A percentile compares a stretch with the other conserved stretches of the same genome.
Conservation (phyloP, 2,113 vertebrate genomes). For the Barnardius zonarius region DNA sequence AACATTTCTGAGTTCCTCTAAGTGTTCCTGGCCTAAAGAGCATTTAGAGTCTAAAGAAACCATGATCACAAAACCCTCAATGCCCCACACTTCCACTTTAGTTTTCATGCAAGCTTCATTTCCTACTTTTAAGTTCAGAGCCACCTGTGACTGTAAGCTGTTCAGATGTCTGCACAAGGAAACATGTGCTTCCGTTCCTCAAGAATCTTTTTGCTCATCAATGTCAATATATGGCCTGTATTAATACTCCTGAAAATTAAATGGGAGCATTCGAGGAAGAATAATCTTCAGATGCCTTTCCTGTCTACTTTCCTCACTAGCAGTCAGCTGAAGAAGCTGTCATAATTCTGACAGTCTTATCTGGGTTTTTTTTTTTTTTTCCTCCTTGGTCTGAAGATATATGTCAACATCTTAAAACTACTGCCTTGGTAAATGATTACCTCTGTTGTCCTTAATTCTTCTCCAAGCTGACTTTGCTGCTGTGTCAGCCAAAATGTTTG, state of each 20-base stretch:
- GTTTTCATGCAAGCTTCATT: conserved; percentile 52
- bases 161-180: not conserved
- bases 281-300: not conserved
- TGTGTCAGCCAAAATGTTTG: not conserved
- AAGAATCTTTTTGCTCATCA: conserved; percentile 21
- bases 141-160: not conserved
- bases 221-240: not conserved
- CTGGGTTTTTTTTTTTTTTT: not conserved
- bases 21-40: conserved; percentile 19
- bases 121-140: conserved; percentile 35
- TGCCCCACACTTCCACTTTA: not conserved
- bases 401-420: not conserved
- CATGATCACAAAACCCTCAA: conserved; percentile 20
- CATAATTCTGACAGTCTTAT: not conserved
- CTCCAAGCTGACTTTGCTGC: not conserved
- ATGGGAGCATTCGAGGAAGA: conserved; percentile 18
- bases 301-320: conserved; percentile 4
- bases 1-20: conserved; percentile 34
- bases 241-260: conserved; percentile 1
- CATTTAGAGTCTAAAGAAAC: conserved; percentile 46
- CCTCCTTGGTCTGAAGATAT: not conserved
- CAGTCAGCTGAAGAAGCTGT: not conserved
- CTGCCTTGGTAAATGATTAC: not conserved
- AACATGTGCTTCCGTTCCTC: conserved; percentile 35
- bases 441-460: conserved; percentile 21